These are phyloP conservation scores for Pentalonia nigronervosa DNA, from an alignment of 1,140 invertebrate species.

Conservation along the genomic window DNA sequence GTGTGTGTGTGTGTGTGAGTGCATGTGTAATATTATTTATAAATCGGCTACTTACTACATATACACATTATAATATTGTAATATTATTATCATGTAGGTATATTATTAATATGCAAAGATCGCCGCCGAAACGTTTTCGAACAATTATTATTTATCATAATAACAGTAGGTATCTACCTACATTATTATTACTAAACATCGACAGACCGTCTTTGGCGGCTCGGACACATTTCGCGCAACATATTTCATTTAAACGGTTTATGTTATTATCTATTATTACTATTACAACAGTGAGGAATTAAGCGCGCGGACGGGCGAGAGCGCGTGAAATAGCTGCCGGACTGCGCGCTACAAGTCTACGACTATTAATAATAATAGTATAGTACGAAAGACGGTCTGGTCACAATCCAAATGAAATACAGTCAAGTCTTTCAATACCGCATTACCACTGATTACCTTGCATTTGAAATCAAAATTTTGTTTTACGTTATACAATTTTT, in stretches of 20 bases:
- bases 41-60: neutral
- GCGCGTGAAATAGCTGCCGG: neutral
- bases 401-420: neutral
- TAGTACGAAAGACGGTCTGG: neutral
- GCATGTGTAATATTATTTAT: neutral
- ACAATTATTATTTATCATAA: neutral
- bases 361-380: neutral
- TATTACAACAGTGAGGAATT: neutral
- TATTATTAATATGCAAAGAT: neutral
- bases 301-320: neutral
- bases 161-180: neutral
- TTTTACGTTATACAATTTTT: too few relatives aligned
- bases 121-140: neutral
- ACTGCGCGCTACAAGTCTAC: neutral
- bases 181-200: neutral
- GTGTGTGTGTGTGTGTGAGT: too few relatives aligned
- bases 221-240: neutral
- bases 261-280: neutral
- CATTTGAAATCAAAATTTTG: too few relatives aligned
- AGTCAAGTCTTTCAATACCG: neutral
- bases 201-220: neutral
- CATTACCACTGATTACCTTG: too few relatives aligned
- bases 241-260: slow-evolving; percentile 3
- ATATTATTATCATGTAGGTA: neutral
- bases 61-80: neutral